Percentiles rank a stretch among this genome's conserved stretches.
Evolutionary conservation across 2,797 vertebrate species (phyloP).

Genomic region (Columba guinea): DNA sequence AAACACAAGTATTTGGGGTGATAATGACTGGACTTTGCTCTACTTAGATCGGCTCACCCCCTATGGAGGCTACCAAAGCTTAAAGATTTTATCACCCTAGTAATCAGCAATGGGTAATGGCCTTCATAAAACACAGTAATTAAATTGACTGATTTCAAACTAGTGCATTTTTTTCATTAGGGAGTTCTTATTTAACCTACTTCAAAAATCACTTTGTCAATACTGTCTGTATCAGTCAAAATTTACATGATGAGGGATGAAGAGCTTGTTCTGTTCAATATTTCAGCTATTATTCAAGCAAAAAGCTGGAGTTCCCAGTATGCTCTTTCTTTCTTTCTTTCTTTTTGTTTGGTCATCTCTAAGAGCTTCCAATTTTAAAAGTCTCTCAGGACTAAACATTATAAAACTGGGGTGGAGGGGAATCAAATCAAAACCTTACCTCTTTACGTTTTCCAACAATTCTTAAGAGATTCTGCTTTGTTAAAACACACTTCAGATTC

Average conservation of each 20-base stretch:
- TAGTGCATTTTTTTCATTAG: conserved; percentile 73
- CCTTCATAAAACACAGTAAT: conserved; percentile 75
- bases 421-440: conserved; percentile 22
- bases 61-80: conserved; percentile 67
- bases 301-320: background rate
- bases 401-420: background rate
- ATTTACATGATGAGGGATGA: background rate
- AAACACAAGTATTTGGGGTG: conserved; percentile 72
- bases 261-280: background rate
- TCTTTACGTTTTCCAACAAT: background rate
- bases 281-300: conserved; percentile 18
- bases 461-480: background rate
- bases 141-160: conserved; percentile 72
- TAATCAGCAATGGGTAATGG: conserved; percentile 69
- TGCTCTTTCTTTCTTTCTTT: background rate
- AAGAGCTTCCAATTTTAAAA: conserved; percentile 10
- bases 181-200: conserved; percentile 60
- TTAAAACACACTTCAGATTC: conserved; percentile 38
- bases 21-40: conserved; percentile 70
- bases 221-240: conserved; percentile 30
- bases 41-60: conserved; percentile 62
- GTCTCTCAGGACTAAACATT: background rate
- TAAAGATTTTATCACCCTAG: conserved; percentile 66
- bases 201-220: conserved; percentile 61
- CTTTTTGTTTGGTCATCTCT: background rate